Base-by-base conservation (phyloP, 2,797 vertebrate genomes). In the Hipposideros larvatus region DNA sequence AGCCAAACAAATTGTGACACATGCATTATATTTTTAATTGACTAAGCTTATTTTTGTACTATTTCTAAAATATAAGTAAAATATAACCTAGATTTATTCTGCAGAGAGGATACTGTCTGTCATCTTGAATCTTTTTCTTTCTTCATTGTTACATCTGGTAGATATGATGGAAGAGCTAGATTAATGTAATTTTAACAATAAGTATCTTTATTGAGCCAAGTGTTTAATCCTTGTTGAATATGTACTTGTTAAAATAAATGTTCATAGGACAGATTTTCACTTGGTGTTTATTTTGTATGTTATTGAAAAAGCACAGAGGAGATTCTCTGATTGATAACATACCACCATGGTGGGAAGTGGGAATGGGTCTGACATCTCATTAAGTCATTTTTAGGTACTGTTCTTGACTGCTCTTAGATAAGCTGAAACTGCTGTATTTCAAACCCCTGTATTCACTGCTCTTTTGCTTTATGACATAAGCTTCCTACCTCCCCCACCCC, bases 121-220 rank as follows among this genome's bases (percentile, higher is more conserved):
- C 71, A 77, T 78, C 70, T 75, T 92, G 68, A 96, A n/a, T 82
- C 37, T 68, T 88, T 86, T 96, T 70, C 66, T 87, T 63, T 66
- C 11, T 92, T 90, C 55, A 74, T 90, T 97, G 63, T 89, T 89
- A 22, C 5, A 46, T 91, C 9, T 34, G n/a, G 24, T 73, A 88
- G 83, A 53, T 61, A 57, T 28, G 53, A 74, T 46, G n/a, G 70
- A 90, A 93, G 18, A 93, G 28, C 24, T 87, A 66, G 63, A 80
- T 84, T 85, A 71, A 61, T 95, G n/a, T 95, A 70, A 79, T 79
- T 93, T 88, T 79, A 93, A 75, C 59, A 87, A 22, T 59, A 92
- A 61, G 9, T 65, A 34, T 94, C 4, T 14, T 57, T 48, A 48
- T 41, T 85, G 80, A 75, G 22, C 46, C 61, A 88, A 82, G 48